Base-by-base conservation (phyloP, 1,140 invertebrate species). In the Camponotus vicinus region DNA sequence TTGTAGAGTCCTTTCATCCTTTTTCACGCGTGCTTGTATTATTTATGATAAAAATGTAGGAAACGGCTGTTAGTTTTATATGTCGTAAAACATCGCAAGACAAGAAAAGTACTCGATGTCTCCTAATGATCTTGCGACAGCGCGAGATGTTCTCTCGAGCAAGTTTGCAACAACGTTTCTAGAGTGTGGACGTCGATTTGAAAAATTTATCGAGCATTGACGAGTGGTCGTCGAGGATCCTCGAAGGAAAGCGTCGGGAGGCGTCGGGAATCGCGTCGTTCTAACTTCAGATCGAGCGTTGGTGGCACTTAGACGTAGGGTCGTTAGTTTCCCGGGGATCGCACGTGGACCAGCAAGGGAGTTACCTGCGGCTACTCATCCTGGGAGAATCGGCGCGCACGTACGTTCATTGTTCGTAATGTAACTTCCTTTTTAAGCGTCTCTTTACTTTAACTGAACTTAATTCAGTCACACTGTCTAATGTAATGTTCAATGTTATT, bases 251-350 rank as follows among this genome's bases (percentile, higher is more conserved):
- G 55, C 67, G 27, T 27, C 27, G 87, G 52, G 18, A 67, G 32
- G 15, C 9, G 42, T 45, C 76, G 40, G 59, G 55, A 87, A 40
- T 73, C 61, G 77, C 75, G 88, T 73, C 59, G 78, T 83, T 67
- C 84, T 66, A 89, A 69, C 40, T 87, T 79, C 32, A 34, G 37
- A 75, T 85, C 85, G 66, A 88, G 87, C 66, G 77, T 87, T 64
- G 76, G 63, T 76, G 76, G 88, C 86, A 90, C 85, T 90, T 89
- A 78, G 69, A 87, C 45, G 52, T 71, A 71, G 15, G 86, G 78
- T 90, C 88, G 86, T 90, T 90, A 90, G 76, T 73, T 86, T n/a
- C 55, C 49, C 15, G 59, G 59, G 59, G 76, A 55, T 86, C 75
- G 80, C 82, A 82, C 57, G 63, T 78, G 71, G 70, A 87, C 67